Conservation (phyloP, 2,113 vertebrate species). For the Sporophila hypoxantha region DNA sequence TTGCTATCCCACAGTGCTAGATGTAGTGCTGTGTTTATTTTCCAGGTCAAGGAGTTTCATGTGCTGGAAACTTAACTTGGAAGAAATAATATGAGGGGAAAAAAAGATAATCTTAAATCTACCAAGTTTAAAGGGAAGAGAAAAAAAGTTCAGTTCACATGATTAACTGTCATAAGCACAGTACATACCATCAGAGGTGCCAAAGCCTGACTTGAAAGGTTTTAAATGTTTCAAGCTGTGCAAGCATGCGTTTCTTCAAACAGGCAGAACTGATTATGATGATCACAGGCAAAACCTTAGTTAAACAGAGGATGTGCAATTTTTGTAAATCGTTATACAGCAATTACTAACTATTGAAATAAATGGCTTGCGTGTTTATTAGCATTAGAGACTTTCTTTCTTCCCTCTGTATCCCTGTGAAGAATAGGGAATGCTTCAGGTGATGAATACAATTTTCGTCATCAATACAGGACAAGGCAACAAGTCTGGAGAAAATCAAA, state of each 20-base stretch:
- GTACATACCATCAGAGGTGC: slow-evolving; percentile 53
- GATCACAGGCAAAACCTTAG: slow-evolving; percentile 53
- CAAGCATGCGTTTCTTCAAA: slow-evolving; percentile 59
- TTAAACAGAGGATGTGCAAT: slow-evolving; percentile 47
- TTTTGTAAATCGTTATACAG: slow-evolving; percentile 54
- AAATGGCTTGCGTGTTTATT: slow-evolving; percentile 47
- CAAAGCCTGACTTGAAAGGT: slow-evolving; percentile 64
- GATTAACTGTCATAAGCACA: slow-evolving; percentile 68
- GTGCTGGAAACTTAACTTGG: slow-evolving; percentile 47
- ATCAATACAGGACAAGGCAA: background rate
- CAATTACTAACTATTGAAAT: slow-evolving; percentile 37
- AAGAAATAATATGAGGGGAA: slow-evolving; percentile 31
- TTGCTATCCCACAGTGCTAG: background rate
- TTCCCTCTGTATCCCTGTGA: background rate
- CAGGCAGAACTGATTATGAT: slow-evolving; percentile 54
- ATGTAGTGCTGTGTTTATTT: slow-evolving; percentile 4
- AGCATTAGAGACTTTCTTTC: slow-evolving; percentile 14
- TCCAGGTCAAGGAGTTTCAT: slow-evolving; percentile 41
- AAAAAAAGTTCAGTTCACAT: slow-evolving; percentile 48
- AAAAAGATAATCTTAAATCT: slow-evolving; percentile 51
- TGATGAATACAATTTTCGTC: background rate
- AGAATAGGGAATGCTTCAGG: background rate
- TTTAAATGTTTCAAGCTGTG: slow-evolving; percentile 69
- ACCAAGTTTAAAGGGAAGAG: slow-evolving; percentile 44
- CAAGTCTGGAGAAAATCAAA: background rate